Percentiles rank a stretch among this genome's conserved stretches.
Evolutionary conservation across 37 sponge, comb jelly and placozoan species (phyloP).

Genomic region (Axinella damicornis): DNA sequence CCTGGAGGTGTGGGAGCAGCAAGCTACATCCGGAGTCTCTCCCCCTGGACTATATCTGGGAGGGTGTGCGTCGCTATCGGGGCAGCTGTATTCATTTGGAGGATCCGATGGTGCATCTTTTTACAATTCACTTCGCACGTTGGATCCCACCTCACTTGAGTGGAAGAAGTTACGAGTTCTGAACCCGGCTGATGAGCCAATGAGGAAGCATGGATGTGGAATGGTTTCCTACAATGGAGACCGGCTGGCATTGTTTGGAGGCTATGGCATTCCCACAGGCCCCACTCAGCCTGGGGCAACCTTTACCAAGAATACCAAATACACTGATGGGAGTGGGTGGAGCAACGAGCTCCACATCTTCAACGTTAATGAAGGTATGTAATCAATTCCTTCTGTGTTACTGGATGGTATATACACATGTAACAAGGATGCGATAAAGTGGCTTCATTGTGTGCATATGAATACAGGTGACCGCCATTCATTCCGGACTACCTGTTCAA

Average conservation of each 20-base stretch:
- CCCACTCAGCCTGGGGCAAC: constrained; percentile 22
- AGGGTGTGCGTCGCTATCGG: background rate
- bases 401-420: no score
- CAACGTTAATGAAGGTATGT: constrained; percentile 9
- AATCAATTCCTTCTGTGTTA: no score
- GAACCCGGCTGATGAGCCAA: background rate
- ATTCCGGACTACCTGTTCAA: no score
- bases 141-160: background rate
- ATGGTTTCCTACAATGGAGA: background rate
- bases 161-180: background rate
- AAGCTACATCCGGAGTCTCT: background rate
- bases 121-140: background rate
- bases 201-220: constrained; percentile 1
- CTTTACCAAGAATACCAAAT: background rate
- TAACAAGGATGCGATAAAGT: no score
- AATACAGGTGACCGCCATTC: no score
- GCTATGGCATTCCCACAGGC: constrained; percentile 5
- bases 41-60: constrained; percentile 11
- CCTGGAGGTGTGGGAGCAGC: background rate
- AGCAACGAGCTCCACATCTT: constrained; percentile 28
- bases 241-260: constrained; percentile 4
- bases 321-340: constrained; percentile 23
- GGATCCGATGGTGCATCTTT: background rate
- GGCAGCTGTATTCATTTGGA: background rate
- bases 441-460: no score